Percentiles rank a stretch among this genome's conserved stretches.
These are phyloP conservation scores for Acinonyx jubatus DNA, from an alignment of 2,113 vertebrate species.

Conservation along the genomic window DNA sequence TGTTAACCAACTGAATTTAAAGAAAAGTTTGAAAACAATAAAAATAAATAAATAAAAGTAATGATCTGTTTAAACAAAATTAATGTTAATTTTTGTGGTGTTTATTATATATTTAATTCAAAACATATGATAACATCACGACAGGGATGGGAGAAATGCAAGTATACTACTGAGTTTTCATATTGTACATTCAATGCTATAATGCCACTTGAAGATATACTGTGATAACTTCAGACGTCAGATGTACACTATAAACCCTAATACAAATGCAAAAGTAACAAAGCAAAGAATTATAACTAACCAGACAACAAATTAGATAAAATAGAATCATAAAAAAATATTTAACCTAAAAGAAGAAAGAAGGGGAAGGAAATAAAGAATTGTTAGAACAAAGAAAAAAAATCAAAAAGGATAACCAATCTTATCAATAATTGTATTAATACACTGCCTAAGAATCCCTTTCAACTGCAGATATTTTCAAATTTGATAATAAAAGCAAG, in stretches of 20 bases:
- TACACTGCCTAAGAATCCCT: background rate
- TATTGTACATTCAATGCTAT: background rate
- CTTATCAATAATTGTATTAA: background rate
- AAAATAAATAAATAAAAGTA: background rate
- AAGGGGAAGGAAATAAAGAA: background rate
- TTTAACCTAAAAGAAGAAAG: background rate
- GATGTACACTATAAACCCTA: background rate
- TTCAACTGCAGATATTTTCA: background rate
- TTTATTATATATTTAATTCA: background rate
- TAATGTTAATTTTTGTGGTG: background rate
- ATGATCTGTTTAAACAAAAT: background rate
- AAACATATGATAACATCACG: background rate
- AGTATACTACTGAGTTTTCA: background rate
- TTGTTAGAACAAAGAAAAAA: background rate
- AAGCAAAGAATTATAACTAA: background rate
- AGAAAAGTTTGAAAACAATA: too few relatives aligned
- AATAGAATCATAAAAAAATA: background rate
- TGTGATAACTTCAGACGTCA: background rate
- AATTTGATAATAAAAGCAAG: background rate
- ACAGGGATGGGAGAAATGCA: background rate
- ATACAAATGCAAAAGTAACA: conserved; percentile 2
- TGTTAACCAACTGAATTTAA: too few relatives aligned
- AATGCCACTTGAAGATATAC: background rate
- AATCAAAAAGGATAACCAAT: background rate
- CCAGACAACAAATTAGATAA: background rate